A percentile compares a stretch with the other conserved stretches of the same genome.
phyloP scores from a whole-genome alignment of 2,113 vertebrate genomes.

The Halichoerus grypus region DNA sequence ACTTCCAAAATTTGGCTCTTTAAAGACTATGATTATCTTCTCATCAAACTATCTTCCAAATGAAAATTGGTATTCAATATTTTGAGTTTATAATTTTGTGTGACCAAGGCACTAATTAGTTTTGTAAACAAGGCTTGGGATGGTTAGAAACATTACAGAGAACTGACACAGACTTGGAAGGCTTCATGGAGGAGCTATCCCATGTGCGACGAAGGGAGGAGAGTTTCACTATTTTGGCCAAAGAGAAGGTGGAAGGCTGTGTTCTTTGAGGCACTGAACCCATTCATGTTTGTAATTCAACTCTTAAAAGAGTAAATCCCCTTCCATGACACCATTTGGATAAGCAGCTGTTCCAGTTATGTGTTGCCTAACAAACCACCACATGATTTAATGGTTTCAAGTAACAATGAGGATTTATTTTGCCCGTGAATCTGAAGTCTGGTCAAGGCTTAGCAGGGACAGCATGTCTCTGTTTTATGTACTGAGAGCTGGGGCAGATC shows the following conservation, averaged over 20 bases:
- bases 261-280: neutral
- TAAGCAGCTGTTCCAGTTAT: slow-evolving; percentile 59
- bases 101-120: slow-evolving; percentile 19
- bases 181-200: neutral
- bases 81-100: slow-evolving; percentile 50
- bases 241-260: neutral
- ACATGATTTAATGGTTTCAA: slow-evolving; percentile 60
- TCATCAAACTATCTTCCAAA: slow-evolving; percentile 55
- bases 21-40: slow-evolving; percentile 46
- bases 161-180: neutral
- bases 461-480: neutral
- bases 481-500: neutral
- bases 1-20: slow-evolving; percentile 51
- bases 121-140: slow-evolving; percentile 37
- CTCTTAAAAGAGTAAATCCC: slow-evolving; percentile 52
- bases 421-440: neutral
- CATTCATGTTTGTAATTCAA: slow-evolving; percentile 36
- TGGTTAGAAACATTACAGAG: slow-evolving; percentile 12
- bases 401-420: slow-evolving; percentile 59
- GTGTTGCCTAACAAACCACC: slow-evolving; percentile 66
- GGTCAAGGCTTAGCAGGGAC: neutral
- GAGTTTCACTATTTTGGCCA: neutral
- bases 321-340: neutral
- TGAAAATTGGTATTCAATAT: slow-evolving; percentile 49
- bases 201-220: neutral